Base-by-base conservation (phyloP, 2,888 invertebrate species). In the Xestoiulus laeticollis region DNA sequence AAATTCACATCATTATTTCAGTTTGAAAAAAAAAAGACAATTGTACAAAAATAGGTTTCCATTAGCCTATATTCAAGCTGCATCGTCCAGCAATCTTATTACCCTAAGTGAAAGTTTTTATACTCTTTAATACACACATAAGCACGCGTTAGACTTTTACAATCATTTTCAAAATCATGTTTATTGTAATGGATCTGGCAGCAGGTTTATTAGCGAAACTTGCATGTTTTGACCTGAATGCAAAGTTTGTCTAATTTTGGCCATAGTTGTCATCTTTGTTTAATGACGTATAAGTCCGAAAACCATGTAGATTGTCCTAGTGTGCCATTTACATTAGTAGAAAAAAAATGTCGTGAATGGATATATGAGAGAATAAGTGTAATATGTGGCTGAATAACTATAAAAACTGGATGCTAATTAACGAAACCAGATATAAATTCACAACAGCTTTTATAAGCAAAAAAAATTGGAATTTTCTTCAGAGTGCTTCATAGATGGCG, bases 1-100 rank as follows among this genome's bases (percentile, higher is more conserved):
- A 68, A 68, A 68, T 68, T 68, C 68, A 68, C 68, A 68, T 68
- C 22, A 68, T 68, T 68, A 68, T 68, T 68, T 68, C 68, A 68
- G 26, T 68, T 68, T 68, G 26, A 68, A 68, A 68, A 22, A 68
- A 68, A 68, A 22, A 22, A 68, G 68, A 22, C 68, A 68, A 68
- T 68, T 68, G 68, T 68, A 22, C 68, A 68, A 22, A 68, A 68
- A 68, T 68, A 26, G 68, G 68, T 68, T 68, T 68, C 26, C 68
- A 68, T 68, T 68, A 68, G 68, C 68, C 68, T 68, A 68, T 68
- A 68, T 68, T 22, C 68, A 68, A 26, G 22, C 26, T 26, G 68
- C 68, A 68, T 68, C 68, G 68, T 68, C 26, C 22, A 22, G 26
- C 22, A 68, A 68, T 68, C 68, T 68, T 68, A 68, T 68, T 68